Percentiles rank a stretch among this genome's conserved stretches.
Conservation (phyloP, 2,113 vertebrate genomes). For the Scomber scombrus region DNA sequence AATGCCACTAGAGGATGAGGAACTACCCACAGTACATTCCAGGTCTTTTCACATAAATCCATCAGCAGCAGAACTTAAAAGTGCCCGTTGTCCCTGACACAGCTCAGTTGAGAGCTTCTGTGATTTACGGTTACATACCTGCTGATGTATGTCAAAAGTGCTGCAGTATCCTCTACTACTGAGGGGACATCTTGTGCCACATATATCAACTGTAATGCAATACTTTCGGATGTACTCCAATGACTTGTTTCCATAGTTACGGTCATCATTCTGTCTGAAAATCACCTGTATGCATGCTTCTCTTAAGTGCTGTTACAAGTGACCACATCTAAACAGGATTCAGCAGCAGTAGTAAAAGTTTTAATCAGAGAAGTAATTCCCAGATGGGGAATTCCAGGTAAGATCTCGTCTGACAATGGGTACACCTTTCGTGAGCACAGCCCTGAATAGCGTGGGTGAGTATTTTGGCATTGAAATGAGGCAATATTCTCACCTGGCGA, state of each 20-base stretch:
- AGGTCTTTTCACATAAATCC: slow-evolving; percentile 19
- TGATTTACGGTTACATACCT: slow-evolving; percentile 2
- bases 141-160: slow-evolving; percentile 1
- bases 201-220: background rate
- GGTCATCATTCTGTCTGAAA: background rate
- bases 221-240: background rate
- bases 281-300: background rate
- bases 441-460: too few species aligned
- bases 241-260: slow-evolving; percentile 19
- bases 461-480: too few species aligned
- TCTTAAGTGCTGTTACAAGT: background rate
- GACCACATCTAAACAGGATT: too few species aligned
- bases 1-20: too few species aligned
- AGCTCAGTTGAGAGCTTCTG: background rate
- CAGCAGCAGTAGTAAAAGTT: too few species aligned
- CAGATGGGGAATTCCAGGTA: too few species aligned
- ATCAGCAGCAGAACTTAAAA: background rate
- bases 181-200: background rate
- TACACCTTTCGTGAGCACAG: too few species aligned
- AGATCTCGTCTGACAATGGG: too few species aligned
- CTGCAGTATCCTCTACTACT: background rate
- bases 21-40: too few species aligned
- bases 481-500: too few species aligned
- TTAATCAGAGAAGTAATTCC: too few species aligned
- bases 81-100: background rate